A percentile compares a stretch with the other conserved stretches of the same genome.
Conservation (phyloP, 2,797 vertebrate genomes). For the Lepus oiostolus region DNA sequence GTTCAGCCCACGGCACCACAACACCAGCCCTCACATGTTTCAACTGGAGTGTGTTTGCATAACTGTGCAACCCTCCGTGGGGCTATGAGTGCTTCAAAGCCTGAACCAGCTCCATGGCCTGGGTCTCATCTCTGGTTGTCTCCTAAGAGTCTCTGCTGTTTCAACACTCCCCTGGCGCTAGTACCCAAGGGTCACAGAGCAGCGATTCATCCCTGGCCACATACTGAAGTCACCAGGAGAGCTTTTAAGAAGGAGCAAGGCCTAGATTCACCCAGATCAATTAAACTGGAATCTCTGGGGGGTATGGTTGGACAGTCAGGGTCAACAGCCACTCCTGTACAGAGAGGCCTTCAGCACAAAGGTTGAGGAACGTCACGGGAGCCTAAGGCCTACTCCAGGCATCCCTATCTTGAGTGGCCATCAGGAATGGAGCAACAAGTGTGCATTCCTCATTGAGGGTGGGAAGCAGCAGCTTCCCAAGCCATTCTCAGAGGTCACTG, state of each 20-base stretch:
- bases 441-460: not conserved
- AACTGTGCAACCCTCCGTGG: not conserved
- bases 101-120: not conserved
- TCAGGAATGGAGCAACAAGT: not conserved
- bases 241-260: not conserved
- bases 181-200: not conserved
- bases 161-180: not conserved
- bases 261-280: not conserved
- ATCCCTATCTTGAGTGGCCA: not conserved
- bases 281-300: not conserved
- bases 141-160: not conserved
- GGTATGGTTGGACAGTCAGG: no score
- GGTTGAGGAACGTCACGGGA: not conserved
- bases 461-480: not conserved
- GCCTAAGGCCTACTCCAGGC: not conserved
- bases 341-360: not conserved
- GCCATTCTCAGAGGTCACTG: not conserved
- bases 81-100: not conserved
- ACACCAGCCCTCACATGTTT: no score
- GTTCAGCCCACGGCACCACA: no score
- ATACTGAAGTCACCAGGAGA: not conserved
- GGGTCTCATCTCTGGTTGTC: not conserved
- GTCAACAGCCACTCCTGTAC: no score
- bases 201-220: not conserved
- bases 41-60: not conserved